Conservation (phyloP, 2,113 vertebrate species). For the Pangasianodon gigas region DNA sequence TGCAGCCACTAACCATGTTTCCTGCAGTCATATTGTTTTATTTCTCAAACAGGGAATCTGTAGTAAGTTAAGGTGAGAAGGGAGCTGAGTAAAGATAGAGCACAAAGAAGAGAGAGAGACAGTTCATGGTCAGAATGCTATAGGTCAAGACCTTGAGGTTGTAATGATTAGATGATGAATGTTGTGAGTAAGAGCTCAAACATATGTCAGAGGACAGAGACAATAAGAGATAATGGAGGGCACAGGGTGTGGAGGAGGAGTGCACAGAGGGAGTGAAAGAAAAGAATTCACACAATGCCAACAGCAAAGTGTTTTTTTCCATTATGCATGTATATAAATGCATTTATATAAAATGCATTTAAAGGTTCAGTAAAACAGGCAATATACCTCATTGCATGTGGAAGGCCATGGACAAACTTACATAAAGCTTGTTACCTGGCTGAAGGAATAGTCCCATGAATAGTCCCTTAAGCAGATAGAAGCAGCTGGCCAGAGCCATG, state of each 20-base stretch:
- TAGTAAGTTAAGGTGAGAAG: constrained; percentile 42
- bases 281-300: constrained; percentile 20
- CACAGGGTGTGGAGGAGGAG: constrained; percentile 9
- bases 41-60: constrained; percentile 58
- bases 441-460: constrained; percentile 67
- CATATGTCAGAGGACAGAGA: constrained; percentile 57
- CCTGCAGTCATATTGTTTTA: constrained; percentile 64
- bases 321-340: neutral
- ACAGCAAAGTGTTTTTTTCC: constrained; percentile 23
- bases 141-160: constrained; percentile 66
- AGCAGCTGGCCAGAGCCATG: constrained; percentile 80
- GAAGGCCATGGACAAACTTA: neutral
- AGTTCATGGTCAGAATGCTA: constrained; percentile 62
- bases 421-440: constrained; percentile 33
- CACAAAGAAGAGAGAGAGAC: constrained; percentile 15
- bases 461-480: constrained; percentile 67
- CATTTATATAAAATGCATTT: constrained; percentile 23
- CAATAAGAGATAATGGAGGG: constrained; percentile 35
- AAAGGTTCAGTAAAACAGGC: constrained; percentile 40
- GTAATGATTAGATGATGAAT: constrained; percentile 75
- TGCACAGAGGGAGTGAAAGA: constrained; percentile 32
- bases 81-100: constrained; percentile 24
- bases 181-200: constrained; percentile 65
- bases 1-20: constrained; percentile 66
- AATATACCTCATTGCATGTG: constrained; percentile 45